Evolutionary conservation across 1,140 invertebrate species (phyloP).

Genomic region (Lysiphlebus fabarum): DNA sequence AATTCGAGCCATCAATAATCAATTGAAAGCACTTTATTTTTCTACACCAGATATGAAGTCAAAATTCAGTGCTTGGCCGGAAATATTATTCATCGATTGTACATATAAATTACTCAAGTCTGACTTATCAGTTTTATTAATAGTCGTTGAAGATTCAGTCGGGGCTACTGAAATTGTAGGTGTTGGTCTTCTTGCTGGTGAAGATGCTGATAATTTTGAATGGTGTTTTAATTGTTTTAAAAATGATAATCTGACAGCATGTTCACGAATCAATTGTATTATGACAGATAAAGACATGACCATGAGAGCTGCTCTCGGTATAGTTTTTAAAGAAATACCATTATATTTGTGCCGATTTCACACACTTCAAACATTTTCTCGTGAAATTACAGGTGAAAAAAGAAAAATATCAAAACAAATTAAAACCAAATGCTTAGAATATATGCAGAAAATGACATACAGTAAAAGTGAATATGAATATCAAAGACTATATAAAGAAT

Average conservation of each 20-base stretch:
- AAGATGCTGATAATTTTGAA: slow-evolving; percentile 23
- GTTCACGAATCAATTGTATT: slow-evolving; percentile 15
- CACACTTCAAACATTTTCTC: slow-evolving; percentile 9
- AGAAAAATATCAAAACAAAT: not conserved
- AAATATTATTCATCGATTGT: slow-evolving; percentile 29
- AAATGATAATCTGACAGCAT: slow-evolving; percentile 17
- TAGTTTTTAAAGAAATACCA: too few species aligned
- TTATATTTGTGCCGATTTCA: slow-evolving; percentile 8
- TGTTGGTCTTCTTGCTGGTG: slow-evolving; percentile 20
- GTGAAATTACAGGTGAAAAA: slow-evolving; percentile 5
- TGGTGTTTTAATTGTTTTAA: slow-evolving; percentile 21
- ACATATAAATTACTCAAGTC: slow-evolving; percentile 27
- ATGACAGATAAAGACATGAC: slow-evolving; percentile 30
- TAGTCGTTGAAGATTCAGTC: slow-evolving; percentile 26
- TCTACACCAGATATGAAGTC: slow-evolving; percentile 26
- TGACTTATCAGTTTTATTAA: slow-evolving; percentile 25
- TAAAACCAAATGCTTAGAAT: not conserved
- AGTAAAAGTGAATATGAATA: slow-evolving; percentile 1
- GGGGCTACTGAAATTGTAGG: slow-evolving; percentile 20
- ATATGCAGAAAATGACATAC: not conserved
- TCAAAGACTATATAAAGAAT: not conserved
- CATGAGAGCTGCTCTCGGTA: too few species aligned
- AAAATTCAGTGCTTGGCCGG: slow-evolving; percentile 21
- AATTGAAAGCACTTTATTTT: slow-evolving; percentile 29
- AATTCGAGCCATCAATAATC: slow-evolving; percentile 12